Percentiles rank a stretch among this genome's conserved stretches.
phyloP scores from a whole-genome alignment of 1,140 invertebrate species.

The Trichonephila inaurata region DNA sequence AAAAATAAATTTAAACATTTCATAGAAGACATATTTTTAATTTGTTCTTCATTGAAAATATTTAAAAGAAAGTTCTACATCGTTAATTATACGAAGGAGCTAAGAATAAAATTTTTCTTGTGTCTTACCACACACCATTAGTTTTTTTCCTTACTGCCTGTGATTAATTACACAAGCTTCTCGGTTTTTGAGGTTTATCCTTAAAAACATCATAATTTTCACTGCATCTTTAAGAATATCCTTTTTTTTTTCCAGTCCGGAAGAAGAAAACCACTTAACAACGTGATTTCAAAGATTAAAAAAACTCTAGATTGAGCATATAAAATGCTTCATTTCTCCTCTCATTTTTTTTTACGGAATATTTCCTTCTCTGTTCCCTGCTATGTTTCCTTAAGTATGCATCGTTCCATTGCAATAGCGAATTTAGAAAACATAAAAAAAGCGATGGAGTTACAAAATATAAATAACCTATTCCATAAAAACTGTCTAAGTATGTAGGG shows the following conservation, averaged over 20 bases:
- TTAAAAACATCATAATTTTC: neutral
- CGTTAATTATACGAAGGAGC: neutral
- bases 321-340: neutral
- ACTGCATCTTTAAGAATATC: neutral
- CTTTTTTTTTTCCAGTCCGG: neutral
- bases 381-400: neutral
- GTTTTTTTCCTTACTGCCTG: neutral
- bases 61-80: neutral
- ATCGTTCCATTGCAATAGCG: neutral
- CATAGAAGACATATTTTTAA: too few relatives aligned
- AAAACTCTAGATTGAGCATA: neutral
- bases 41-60: neutral
- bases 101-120: neutral
- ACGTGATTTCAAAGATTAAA: neutral
- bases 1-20: too few relatives aligned
- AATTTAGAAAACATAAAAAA: neutral
- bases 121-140: neutral
- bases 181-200: neutral
- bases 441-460: neutral
- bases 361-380: neutral
- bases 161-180: neutral
- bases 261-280: neutral
- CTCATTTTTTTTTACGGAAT: neutral
- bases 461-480: neutral
- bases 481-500: neutral